phyloP scores from a whole-genome alignment of 2,888 invertebrate species.

The Sminthurides aquaticus region DNA sequence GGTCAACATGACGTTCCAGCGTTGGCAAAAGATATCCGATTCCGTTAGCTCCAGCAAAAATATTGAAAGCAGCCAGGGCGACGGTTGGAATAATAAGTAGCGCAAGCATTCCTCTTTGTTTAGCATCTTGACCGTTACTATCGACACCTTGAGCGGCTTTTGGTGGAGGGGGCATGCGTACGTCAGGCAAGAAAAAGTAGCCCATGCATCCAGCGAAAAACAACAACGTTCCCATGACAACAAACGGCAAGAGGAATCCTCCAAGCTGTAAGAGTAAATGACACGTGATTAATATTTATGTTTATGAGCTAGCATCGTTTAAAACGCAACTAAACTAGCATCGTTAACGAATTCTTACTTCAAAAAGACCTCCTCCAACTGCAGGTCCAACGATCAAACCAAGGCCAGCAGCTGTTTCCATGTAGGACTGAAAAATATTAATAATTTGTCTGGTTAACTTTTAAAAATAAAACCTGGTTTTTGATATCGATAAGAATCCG shows the following conservation, averaged over 20 bases:
- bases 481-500: too few species aligned
- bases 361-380: constrained; percentile 46
- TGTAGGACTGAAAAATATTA: constrained; percentile 44
- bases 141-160: constrained; percentile 17
- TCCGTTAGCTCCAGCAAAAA: constrained; percentile 69
- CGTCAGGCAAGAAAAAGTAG: constrained; percentile 48
- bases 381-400: constrained; percentile 48
- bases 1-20: constrained; percentile 72
- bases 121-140: not conserved
- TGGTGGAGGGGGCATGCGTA: constrained; percentile 43
- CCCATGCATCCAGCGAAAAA: constrained; percentile 45
- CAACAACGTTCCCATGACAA: constrained; percentile 46
- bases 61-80: constrained; percentile 60
- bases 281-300: too few species aligned
- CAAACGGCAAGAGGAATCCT: constrained; percentile 48
- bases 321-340: too few species aligned
- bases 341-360: too few species aligned
- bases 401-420: constrained; percentile 47
- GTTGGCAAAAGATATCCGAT: constrained; percentile 84
- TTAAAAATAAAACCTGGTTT: not conserved
- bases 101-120: constrained; percentile 51
- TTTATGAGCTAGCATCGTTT: too few species aligned
- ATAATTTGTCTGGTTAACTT: not conserved
- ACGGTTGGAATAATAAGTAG: constrained; percentile 68
- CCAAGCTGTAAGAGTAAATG: constrained; percentile 43